phyloP scores from a whole-genome alignment of 2,888 invertebrate genomes.

The Dascillus cervinus region DNA sequence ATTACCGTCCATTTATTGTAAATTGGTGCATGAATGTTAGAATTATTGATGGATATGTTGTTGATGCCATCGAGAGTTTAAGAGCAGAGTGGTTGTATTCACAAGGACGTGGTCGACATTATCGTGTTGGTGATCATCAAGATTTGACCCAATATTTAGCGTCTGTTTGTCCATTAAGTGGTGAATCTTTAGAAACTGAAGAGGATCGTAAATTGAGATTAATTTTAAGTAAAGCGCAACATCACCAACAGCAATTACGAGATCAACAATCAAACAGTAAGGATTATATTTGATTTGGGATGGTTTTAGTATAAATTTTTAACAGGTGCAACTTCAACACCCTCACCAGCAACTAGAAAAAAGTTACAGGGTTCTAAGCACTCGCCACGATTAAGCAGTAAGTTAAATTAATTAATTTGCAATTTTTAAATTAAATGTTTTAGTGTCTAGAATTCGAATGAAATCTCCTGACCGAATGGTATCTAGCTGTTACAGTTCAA shows the following conservation, averaged over 20 bases:
- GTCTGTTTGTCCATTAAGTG: constrained; percentile 76
- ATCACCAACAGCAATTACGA: constrained; percentile 77
- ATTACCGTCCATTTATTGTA: constrained; percentile 85
- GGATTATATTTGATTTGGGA: background rate
- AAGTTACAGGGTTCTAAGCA: constrained; percentile 43
- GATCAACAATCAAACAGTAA: constrained; percentile 51
- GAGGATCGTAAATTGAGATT: constrained; percentile 79
- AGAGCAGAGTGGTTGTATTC: constrained; percentile 95
- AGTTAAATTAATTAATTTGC: constrained; percentile 20
- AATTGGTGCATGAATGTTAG: constrained; percentile 90
- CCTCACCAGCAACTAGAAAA: constrained; percentile 45
- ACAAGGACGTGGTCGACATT: constrained; percentile 86
- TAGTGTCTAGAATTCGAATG: constrained; percentile 40
- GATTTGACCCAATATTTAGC: constrained; percentile 76
- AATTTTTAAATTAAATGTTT: constrained; percentile 28
- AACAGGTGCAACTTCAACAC: constrained; percentile 34
- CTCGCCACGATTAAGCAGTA: constrained; percentile 44
- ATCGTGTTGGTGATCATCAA: constrained; percentile 75
- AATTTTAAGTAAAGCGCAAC: constrained; percentile 83
- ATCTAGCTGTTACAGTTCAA: constrained; percentile 56
- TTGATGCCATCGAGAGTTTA: constrained; percentile 85
- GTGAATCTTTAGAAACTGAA: constrained; percentile 72
- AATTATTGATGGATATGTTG: constrained; percentile 80
- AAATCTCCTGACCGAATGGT: constrained; percentile 68
- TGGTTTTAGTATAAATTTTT: constrained; percentile 3